Evolutionary conservation across 30 jellyfish, hydroid and myxozoan genomes (phyloP).

Genomic region (Sanderia malayensis): DNA sequence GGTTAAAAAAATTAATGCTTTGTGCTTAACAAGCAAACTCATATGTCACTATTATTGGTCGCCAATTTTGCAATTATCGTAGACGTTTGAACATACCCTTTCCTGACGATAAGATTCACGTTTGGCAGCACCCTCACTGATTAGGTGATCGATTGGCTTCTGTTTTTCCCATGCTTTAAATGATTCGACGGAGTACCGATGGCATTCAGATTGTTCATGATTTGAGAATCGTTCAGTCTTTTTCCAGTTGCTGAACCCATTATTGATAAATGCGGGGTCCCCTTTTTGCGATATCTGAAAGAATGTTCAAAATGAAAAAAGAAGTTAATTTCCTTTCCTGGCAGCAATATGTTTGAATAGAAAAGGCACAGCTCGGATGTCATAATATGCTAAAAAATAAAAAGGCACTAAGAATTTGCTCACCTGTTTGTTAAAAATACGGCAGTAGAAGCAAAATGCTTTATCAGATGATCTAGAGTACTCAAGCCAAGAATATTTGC

Average conservation of each 20-base stretch:
- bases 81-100: conserved; percentile 13
- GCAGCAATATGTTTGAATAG: background rate
- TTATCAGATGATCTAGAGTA: conserved; percentile 8
- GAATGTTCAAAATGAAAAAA: background rate
- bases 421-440: conserved; percentile 11
- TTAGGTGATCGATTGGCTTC: conserved; percentile 17
- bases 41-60: too few relatives aligned
- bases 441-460: conserved; percentile 14
- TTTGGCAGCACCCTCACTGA: conserved; percentile 7
- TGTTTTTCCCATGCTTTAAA: conserved; percentile 11
- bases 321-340: too few relatives aligned
- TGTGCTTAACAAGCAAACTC: background rate
- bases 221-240: conserved; percentile 10
- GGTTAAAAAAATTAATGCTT: background rate
- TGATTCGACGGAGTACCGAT: conserved; percentile 14
- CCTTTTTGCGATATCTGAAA: conserved; percentile 2
- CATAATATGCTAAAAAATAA: too few relatives aligned
- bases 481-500: conserved; percentile 10
- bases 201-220: conserved; percentile 14
- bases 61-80: too few relatives aligned
- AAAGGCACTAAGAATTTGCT: background rate
- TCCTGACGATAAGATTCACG: conserved; percentile 9
- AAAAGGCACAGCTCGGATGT: background rate
- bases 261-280: conserved; percentile 21
- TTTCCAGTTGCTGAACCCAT: conserved; percentile 24